These are phyloP conservation scores for Eupithecia tripunctaria DNA, from an alignment of 2,888 invertebrate genomes.

Conservation along the genomic window DNA sequence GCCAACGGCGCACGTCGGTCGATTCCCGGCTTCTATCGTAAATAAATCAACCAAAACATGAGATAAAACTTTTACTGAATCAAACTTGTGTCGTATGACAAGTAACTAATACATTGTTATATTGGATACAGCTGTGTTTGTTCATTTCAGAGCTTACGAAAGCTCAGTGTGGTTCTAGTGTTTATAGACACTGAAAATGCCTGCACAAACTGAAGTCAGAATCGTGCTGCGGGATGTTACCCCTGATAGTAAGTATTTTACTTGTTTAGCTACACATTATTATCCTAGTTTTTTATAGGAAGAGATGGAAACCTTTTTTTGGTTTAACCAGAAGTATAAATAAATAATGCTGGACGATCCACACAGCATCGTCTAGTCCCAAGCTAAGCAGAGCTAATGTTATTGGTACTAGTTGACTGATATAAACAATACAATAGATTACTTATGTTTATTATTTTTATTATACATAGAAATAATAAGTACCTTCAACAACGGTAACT, in stretches of 20 bases:
- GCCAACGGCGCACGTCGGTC: conserved; percentile 45
- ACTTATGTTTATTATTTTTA: no score
- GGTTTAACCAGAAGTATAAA: neutral
- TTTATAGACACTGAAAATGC: conserved; percentile 60
- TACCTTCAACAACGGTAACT: no score
- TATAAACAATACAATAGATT: no score
- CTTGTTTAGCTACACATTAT: neutral
- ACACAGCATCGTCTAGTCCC: no score
- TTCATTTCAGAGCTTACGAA: conserved; percentile 30
- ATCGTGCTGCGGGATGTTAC: conserved; percentile 74
- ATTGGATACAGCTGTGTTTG: conserved; percentile 2
- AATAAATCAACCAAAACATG: conserved; percentile 47
- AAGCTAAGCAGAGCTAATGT: no score
- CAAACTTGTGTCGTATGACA: conserved; percentile 5
- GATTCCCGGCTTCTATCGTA: conserved; percentile 16
- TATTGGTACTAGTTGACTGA: no score
- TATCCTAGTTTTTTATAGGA: neutral
- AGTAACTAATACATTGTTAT: neutral
- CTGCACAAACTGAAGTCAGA: conserved; percentile 68
- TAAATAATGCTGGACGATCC: no score
- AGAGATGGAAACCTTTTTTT: neutral
- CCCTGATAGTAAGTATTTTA: conserved; percentile 71
- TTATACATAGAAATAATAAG: no score
- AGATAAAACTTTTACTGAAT: conserved; percentile 45
- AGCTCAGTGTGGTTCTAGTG: conserved; percentile 34